A percentile compares a stretch with the other conserved stretches of the same genome.
These are phyloP conservation scores for Calonectris borealis DNA, from an alignment of 2,113 vertebrate species.

Conservation along the genomic window DNA sequence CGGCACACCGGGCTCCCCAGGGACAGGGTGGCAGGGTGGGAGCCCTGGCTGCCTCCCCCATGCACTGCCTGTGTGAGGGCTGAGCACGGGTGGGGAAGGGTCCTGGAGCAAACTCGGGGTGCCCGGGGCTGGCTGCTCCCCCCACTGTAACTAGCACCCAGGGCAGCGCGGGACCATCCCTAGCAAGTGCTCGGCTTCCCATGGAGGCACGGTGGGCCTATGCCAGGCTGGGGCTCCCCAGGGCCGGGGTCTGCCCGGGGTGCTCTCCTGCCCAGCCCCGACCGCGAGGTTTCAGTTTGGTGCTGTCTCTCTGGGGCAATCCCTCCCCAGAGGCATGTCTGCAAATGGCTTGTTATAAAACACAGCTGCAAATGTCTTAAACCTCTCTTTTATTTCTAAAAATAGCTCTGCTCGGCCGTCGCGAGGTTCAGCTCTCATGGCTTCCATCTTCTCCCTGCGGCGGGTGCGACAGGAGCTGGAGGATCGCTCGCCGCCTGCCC, in stretches of 20 bases:
- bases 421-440: background rate
- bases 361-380: background rate
- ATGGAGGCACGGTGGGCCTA: fast-evolving
- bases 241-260: background rate
- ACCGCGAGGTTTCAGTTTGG: background rate
- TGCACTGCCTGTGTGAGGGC: background rate
- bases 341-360: background rate
- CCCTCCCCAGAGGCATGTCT: background rate
- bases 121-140: background rate
- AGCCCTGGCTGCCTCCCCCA: background rate
- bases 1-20: fast-evolving
- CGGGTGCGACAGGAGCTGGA: background rate
- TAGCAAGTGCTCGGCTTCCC: background rate
- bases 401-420: background rate
- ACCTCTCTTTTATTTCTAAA: background rate
- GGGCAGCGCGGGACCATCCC: fast-evolving
- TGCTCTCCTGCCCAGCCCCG: background rate
- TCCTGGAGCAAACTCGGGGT: fast-evolving
- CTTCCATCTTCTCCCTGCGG: too few species aligned
- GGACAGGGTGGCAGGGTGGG: background rate
- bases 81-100: background rate
- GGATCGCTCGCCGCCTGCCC: fast-evolving
- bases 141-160: too few species aligned
- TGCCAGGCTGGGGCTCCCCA: background rate
- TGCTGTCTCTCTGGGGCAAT: background rate